A percentile compares a stretch with the other conserved stretches of the same genome.
phyloP scores from a whole-genome alignment of 2,113 vertebrate genomes.

The Mesocricetus auratus region DNA sequence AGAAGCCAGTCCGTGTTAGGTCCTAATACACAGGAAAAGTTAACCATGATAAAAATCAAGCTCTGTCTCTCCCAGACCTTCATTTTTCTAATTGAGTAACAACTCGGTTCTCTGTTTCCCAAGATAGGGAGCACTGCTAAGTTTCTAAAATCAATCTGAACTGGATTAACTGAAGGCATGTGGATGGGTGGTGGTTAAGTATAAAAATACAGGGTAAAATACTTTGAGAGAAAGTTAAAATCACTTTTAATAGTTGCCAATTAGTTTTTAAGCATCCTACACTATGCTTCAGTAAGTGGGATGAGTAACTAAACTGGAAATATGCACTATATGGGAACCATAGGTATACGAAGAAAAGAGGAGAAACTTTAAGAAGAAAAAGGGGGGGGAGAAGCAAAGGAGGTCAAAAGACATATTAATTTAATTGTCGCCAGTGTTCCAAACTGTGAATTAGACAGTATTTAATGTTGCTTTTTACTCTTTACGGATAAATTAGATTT shows the following conservation, averaged over 20 bases:
- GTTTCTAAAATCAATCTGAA: constrained; percentile 56
- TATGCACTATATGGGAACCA: background rate
- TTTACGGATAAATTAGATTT: constrained; percentile 49
- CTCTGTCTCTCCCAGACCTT: background rate
- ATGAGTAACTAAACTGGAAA: constrained; percentile 38
- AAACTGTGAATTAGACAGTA: constrained; percentile 7
- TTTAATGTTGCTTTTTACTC: constrained; percentile 8
- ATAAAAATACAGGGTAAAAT: constrained; percentile 30
- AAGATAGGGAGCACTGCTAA: background rate
- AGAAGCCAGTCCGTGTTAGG: background rate
- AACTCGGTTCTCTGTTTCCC: background rate
- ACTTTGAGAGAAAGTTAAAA: constrained; percentile 50
- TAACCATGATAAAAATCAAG: constrained; percentile 20
- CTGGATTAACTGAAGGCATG: constrained; percentile 30
- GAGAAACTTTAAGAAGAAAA: background rate
- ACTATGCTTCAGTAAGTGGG: background rate
- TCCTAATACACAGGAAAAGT: constrained; percentile 32
- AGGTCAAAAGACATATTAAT: background rate
- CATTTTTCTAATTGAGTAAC: constrained; percentile 17
- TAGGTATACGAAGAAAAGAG: background rate
- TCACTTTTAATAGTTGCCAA: background rate
- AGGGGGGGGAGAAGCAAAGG: background rate
- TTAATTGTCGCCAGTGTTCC: background rate
- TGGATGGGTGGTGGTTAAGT: background rate
- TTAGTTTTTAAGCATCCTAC: constrained; percentile 13